A percentile compares a stretch with the other conserved stretches of the same genome.
Evolutionary conservation across 2,113 vertebrate species (phyloP).

Genomic region (Xenus cinereus): DNA sequence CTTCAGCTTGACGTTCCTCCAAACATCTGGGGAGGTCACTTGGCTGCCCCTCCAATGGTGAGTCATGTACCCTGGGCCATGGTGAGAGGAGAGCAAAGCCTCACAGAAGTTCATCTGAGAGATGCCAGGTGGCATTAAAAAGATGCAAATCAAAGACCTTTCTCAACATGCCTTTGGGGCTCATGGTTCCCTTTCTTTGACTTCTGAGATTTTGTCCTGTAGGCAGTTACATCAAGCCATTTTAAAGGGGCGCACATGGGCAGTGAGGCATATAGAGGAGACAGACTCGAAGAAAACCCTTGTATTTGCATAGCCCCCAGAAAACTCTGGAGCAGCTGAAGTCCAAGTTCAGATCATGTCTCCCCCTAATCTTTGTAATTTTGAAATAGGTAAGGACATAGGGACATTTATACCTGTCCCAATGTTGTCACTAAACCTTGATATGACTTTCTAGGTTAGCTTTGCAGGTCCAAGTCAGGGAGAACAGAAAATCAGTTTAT

Average conservation of each 20-base stretch:
- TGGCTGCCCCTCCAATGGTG: neutral
- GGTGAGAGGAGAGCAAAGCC: neutral
- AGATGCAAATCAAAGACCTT: neutral
- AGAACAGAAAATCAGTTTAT: neutral
- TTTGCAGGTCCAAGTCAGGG: neutral
- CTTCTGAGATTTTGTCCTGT: neutral
- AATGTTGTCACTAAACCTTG: neutral
- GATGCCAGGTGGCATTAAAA: neutral
- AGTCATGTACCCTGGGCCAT: neutral
- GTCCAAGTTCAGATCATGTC: neutral
- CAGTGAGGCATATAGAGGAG: neutral
- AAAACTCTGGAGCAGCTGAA: neutral
- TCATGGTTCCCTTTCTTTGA: neutral
- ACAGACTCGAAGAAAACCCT: neutral
- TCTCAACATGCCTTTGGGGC: neutral
- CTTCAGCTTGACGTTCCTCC: neutral
- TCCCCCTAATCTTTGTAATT: neutral
- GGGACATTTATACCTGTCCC: neutral
- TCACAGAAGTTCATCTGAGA: neutral
- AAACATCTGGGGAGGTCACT: neutral
- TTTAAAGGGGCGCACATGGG: neutral
- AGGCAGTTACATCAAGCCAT: neutral
- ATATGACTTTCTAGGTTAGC: neutral
- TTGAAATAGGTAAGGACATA: neutral
- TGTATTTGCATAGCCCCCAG: neutral